Base-by-base conservation (phyloP, 2,797 vertebrate genomes). In the Tapera naevia region DNA sequence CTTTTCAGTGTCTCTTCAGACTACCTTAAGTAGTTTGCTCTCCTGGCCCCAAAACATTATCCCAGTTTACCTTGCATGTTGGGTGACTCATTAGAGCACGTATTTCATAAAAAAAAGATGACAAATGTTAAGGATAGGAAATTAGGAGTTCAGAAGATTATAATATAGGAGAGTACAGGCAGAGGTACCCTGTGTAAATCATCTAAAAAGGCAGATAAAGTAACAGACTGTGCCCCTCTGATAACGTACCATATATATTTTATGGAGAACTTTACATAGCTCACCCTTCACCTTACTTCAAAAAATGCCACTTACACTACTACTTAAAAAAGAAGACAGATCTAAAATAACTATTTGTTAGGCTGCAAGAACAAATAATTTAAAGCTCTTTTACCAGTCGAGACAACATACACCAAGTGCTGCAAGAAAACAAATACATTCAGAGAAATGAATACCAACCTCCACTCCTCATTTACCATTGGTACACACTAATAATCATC, bases 381-480 rank as follows among this genome's bases (percentile, higher is more conserved):
- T 74, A 94, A 94, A 95, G 89, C 65, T 91, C 57, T 80, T 91
- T 80, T 39, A 80, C 17, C 73, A 65, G 43, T 69, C 35, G 74
- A 74, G 72, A 80, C 41, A 87, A 81, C 7, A 37, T 2, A 85
- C n/a, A 89, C 4, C 50, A 82, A 67, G 33, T 35, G 30, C 78
- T 93, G 69, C 69, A 91, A 70, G 54, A 79, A 5, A 60, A 13
- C 22, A 74, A 71, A 58, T 87, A 92, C 85, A 89, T 92, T 95
- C 84, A 85, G 45, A 89, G 60, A 92, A 91, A 85, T 3, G 7
- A 53, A 0, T 60, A 70, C 50, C 79, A 80, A 57, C 10, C 30
- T 60, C 72, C 50, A 43, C 60, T 73, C 28, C 60, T 56, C 25
- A 33, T 30, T 61, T 76, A 33, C 33, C 60, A 91, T n/a, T 78